phyloP scores from a whole-genome alignment of 2,888 invertebrate species.

The Cotesia congregata region DNA sequence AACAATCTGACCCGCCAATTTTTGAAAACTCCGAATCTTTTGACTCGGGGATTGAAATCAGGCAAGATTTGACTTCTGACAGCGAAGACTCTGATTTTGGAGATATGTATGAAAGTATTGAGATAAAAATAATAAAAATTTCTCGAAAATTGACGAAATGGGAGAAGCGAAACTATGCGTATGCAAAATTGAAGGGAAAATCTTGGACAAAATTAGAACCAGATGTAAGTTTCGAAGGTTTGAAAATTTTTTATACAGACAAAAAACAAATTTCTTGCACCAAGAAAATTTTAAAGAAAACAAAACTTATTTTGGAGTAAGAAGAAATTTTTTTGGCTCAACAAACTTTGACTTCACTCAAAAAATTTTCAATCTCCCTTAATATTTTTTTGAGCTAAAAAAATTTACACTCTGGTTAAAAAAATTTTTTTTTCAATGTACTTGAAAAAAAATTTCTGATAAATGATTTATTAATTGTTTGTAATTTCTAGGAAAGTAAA shows the following conservation, averaged over 20 bases:
- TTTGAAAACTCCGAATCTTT: not conserved
- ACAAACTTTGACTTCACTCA: too few species aligned
- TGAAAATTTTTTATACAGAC: not conserved
- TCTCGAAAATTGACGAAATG: conserved; percentile 55
- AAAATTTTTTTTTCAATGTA: too few species aligned
- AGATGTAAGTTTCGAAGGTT: not conserved
- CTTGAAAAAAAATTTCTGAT: not conserved
- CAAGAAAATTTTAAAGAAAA: too few species aligned
- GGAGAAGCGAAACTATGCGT: conserved; percentile 45
- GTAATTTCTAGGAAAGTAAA: not conserved
- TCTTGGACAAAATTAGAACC: not conserved
- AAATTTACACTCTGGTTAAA: too few species aligned
- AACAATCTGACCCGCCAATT: not conserved
- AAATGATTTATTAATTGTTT: not conserved
- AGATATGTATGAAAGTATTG: conserved; percentile 53
- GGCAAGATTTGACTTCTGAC: conserved; percentile 41
- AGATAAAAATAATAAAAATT: conserved; percentile 54
- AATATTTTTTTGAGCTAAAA: too few species aligned
- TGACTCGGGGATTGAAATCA: conserved; percentile 8
- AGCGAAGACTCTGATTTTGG: conserved; percentile 48
- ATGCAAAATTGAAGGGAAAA: conserved; percentile 45
- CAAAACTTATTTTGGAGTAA: too few species aligned
- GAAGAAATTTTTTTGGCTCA: too few species aligned
- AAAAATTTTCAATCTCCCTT: too few species aligned
- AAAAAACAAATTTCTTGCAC: too few species aligned